Base-by-base conservation (phyloP, 2,113 vertebrate species). In the Acanthisitta chloris region DNA sequence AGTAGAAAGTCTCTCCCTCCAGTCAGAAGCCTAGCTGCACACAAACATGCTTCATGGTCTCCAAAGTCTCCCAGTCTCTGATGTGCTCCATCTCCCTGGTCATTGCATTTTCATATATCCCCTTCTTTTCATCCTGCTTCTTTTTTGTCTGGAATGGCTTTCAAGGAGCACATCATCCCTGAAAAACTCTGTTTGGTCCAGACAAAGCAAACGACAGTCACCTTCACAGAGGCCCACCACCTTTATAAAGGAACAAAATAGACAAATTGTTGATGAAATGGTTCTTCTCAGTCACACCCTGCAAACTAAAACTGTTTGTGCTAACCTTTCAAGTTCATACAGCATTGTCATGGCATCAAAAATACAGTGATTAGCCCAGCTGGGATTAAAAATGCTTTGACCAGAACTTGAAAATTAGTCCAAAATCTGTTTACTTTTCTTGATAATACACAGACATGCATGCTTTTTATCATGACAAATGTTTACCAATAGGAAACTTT, bases 401-500 rank as follows among this genome's bases (percentile, higher is more conserved):
- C 10, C 17, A 94, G 49, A 82, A 85, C 52, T 92, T 79, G 23
- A 89, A 94, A 92, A 77, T 61, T 10, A 87, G 49, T 90, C 19
- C 70, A 54, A 85, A 88, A 70, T 73, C 15, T 86, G 67, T 93
- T 96, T 94, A 90, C 14, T 70, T 69, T 90, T 43, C 25, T 90
- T 45, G 77, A 58, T 88, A 73, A 77, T 86, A 58, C n/a, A 49
- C 6, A 83, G 69, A 52, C 17, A 40, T 67, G 20, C 14, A 25
- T 51, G 36, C 6, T 69, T 92, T 91, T 81, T 54, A 80, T 90
- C 45, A 40, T 54, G 29, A 80, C 33, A 93, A 88, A 73, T 88
- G 70, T 96, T 96, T 96, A 96, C 72, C 33, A 92, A 26, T 55
- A 88, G 12, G n/a, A 92, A 91, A 64, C 14, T 71, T 88, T 65